These are phyloP conservation scores for Scrobipalpa costella DNA, from an alignment of 2,888 invertebrate species.

Conservation along the genomic window DNA sequence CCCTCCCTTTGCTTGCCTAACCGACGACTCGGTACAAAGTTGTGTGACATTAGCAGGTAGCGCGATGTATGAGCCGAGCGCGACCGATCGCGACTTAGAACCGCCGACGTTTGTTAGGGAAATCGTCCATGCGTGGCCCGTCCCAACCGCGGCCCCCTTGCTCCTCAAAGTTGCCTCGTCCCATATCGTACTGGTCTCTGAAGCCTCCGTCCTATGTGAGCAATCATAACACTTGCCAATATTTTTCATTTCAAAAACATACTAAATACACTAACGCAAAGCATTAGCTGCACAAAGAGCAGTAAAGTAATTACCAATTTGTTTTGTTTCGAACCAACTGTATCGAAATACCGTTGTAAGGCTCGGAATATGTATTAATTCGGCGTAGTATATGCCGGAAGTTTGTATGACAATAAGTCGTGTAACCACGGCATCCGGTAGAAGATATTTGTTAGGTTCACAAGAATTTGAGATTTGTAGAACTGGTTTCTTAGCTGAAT, in stretches of 20 bases:
- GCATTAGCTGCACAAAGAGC: neutral
- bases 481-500: neutral
- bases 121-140: conserved; percentile 82
- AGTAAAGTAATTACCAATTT: neutral
- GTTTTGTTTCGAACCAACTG: neutral
- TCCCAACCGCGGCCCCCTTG: conserved; percentile 81
- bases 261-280: conserved; percentile 21
- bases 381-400: neutral
- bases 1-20: conserved; percentile 39
- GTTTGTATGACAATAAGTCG: neutral
- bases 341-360: neutral
- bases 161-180: conserved; percentile 72
- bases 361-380: neutral
- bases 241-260: conserved; percentile 49
- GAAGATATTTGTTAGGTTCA: neutral
- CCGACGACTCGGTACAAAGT: conserved; percentile 38
- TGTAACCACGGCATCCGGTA: neutral
- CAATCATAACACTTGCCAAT: conserved; percentile 77
- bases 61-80: neutral
- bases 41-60: neutral
- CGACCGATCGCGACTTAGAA: conserved; percentile 63
- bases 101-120: conserved; percentile 84
- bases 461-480: neutral
- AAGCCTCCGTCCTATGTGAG: conserved; percentile 79
- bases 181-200: conserved; percentile 80